These are phyloP conservation scores for Seira sanloemensis DNA, from an alignment of 2,888 invertebrate species.

Conservation along the genomic window DNA sequence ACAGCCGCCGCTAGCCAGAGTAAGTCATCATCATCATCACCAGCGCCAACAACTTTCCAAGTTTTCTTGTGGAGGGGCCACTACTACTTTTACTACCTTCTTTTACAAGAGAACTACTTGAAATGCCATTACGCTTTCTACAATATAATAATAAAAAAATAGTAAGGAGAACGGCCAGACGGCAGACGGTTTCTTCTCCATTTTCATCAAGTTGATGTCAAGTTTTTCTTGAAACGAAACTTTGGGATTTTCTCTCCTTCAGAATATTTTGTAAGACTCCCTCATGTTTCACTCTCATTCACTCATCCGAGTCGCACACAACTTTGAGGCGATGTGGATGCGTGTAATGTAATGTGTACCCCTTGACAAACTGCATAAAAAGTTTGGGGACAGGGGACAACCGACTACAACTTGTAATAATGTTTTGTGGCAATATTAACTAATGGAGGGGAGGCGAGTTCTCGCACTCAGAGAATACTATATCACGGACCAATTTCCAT, in stretches of 20 bases:
- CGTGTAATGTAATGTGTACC: too few species aligned
- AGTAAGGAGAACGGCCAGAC: constrained; percentile 1
- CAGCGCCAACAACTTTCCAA: too few species aligned
- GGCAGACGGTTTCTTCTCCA: constrained; percentile 34
- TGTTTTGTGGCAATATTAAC: constrained; percentile 1
- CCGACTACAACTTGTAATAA: neutral
- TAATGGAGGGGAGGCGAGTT: neutral
- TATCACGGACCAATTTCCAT: too few species aligned
- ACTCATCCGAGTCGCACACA: neutral
- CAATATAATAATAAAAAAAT: neutral
- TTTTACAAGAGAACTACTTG: constrained; percentile 37
- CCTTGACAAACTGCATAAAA: neutral
- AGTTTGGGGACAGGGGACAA: neutral
- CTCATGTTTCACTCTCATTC: neutral
- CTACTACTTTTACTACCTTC: neutral
- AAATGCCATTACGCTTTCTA: constrained; percentile 47
- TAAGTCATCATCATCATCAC: constrained; percentile 44
- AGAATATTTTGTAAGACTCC: neutral
- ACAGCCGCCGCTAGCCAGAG: constrained; percentile 42
- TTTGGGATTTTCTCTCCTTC: too few species aligned
- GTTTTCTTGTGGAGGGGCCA: neutral
- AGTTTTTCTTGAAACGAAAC: constrained; percentile 24
- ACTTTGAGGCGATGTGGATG: too few species aligned
- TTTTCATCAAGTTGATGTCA: constrained; percentile 63
- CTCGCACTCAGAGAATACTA: neutral